Evolutionary conservation across 1,140 invertebrate species (phyloP), one percentile per base, ranked within the genome.

Genomic region (Gonioctena quinquepunctata): DNA sequence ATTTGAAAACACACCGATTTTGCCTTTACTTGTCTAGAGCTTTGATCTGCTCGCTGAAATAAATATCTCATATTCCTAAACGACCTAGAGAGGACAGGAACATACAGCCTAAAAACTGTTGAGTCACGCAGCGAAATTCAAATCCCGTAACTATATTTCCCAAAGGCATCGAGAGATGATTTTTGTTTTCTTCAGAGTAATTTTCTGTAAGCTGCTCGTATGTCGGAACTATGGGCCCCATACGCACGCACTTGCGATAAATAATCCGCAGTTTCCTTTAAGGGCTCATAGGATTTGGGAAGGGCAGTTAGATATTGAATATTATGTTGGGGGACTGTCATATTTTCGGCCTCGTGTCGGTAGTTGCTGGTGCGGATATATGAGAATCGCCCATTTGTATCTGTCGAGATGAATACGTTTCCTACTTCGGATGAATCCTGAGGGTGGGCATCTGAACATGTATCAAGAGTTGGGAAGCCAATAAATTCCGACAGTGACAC

Each of bases 271-370:
- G 63, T 66, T 66, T 66, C 63, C 63, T 66, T 66, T 66, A 28
- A 48, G 50, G 63, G 63, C 25, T 54, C 50, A 54, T 23, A 23
- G 63, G 63, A 66, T 66, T 66, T 54, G 8, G 26, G 49, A 66
- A 26, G 63, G 63, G 63, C 63, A 66, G 63, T 66, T 49, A 16
- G 63, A 54, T 66, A 66, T 66, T 66, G 63, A 66, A 66, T 66
- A 52, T 66, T 66, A 66, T 66, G 63, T 54, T n/a, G 63, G 26
- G 63, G 63, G 63, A 54, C 33, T 66, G 63, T 66, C 63, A 54
- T 66, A 66, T 66, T 28, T 66, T 66, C 23, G 33, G 33, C 69
- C 33, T 42, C 13, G n/a, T 42, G 33, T 42, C 13, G 33, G 13
- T 42, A 42, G 33, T 42, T 42, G 33, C 33, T 42, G 33, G 33